These are phyloP conservation scores for Bungarus multicinctus DNA, from an alignment of 2,113 vertebrate species.

Conservation along the genomic window DNA sequence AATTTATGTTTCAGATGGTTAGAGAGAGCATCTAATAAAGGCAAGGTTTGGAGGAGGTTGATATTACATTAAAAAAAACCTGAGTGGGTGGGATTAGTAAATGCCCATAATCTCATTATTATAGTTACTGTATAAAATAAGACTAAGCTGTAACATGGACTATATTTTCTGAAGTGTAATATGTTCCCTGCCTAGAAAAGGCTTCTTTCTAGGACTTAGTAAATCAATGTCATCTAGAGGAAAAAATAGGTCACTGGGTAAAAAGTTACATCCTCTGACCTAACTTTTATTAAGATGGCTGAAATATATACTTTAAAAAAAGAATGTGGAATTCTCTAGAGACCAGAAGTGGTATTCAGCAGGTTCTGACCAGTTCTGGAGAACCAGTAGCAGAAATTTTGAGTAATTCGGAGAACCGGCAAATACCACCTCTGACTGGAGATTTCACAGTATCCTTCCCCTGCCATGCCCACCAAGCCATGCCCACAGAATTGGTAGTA, in stretches of 20 bases:
- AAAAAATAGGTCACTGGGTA: slow-evolving; percentile 36
- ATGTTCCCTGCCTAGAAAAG: background rate
- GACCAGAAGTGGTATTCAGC: too few relatives aligned
- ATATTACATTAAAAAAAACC: slow-evolving; percentile 34
- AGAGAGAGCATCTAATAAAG: slow-evolving; percentile 41
- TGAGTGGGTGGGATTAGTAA: slow-evolving; percentile 24
- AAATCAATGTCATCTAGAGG: slow-evolving; percentile 11
- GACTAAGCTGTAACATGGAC: background rate
- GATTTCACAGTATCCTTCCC: too few relatives aligned
- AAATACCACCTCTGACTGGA: too few relatives aligned
- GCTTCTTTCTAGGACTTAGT: slow-evolving; percentile 10
- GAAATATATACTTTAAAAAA: background rate
- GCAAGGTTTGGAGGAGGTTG: slow-evolving; percentile 33
- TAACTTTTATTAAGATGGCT: background rate
- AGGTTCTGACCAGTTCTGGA: too few relatives aligned
- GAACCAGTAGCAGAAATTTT: too few relatives aligned
- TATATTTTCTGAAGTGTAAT: slow-evolving; percentile 19
- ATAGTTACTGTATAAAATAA: background rate
- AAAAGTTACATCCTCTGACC: background rate
- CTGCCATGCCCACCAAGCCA: too few relatives aligned
- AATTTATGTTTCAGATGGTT: slow-evolving; percentile 64
- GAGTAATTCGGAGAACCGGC: too few relatives aligned
- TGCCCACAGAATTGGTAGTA: too few relatives aligned
- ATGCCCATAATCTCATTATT: slow-evolving; percentile 24
- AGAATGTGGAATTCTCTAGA: background rate